phyloP scores from a whole-genome alignment of 2,113 vertebrate genomes.

The Agapornis roseicollis region DNA sequence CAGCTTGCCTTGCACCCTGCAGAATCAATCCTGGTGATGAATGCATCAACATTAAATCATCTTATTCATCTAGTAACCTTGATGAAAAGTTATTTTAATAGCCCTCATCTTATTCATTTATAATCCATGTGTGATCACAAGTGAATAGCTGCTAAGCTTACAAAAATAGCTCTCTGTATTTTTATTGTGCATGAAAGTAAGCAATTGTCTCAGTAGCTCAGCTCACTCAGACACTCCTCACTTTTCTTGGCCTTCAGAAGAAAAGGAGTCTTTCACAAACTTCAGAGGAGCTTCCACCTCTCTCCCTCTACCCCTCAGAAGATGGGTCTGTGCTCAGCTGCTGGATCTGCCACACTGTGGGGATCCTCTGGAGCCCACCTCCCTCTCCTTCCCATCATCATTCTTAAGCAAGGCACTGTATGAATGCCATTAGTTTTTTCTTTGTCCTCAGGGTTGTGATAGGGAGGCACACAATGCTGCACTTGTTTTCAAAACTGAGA shows the following conservation, averaged over 20 bases:
- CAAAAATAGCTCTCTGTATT: background rate
- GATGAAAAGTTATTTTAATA: background rate
- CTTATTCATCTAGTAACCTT: background rate
- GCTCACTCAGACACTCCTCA: background rate
- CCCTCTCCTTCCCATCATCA: background rate
- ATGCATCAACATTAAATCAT: background rate
- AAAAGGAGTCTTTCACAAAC: background rate
- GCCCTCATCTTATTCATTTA: background rate
- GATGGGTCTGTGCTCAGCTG: background rate
- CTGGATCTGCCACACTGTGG: background rate
- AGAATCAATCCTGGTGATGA: background rate
- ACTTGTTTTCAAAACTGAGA: background rate
- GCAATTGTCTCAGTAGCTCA: background rate
- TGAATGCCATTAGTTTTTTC: rapidly evolving
- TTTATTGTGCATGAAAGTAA: background rate
- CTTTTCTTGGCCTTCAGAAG: background rate
- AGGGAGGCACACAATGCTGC: background rate
- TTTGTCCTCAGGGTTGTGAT: rapidly evolving
- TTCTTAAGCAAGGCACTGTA: background rate
- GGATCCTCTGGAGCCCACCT: background rate
- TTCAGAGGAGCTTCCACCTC: background rate
- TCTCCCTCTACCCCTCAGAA: background rate
- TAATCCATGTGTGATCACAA: background rate
- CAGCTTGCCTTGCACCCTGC: background rate
- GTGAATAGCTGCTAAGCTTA: background rate